Base-by-base conservation (phyloP, 1,140 invertebrate genomes). In the Papilio dardanus region DNA sequence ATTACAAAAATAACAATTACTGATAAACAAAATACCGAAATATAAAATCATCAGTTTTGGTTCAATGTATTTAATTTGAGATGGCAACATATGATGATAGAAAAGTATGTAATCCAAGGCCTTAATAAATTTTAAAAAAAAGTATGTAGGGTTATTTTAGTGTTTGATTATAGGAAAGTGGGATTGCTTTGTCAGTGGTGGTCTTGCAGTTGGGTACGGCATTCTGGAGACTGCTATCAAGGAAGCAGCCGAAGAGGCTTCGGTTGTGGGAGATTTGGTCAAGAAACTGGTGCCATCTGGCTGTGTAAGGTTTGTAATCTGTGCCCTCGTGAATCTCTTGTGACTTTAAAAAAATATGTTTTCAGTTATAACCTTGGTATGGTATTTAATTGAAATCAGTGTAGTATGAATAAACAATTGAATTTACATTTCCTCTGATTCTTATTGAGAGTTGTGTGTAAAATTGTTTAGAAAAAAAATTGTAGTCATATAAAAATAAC, bases 151-250 rank as follows among this genome's bases (percentile, higher is more conserved):
- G n/a, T 68, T 24, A n/a, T 54, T 68, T 50, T 54, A 5, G 16
- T 75, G 66, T 71, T 67, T 71, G 78, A 76, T 67, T 78, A 76
- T 3, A 94, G 94, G 94, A 69, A 98, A 97, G 92, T 97, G 98
- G 96, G 98, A 99, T 89, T 99, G 98, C 86, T 98, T 99, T 96
- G 98, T 98, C 6, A 97, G 97, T 79, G 98, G 98, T 75, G 98
- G 98, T 14, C 91, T 99, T 40, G 97, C 97, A 65, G 97, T 98
- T 50, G 98, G 97, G 10, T 97, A 96, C 91, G 96, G 96, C 33
- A 96, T 99, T 65, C 90, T 96, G 73, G 97, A 99, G 91, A 99
- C 98, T 67, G 97, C 97, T 21, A 95, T 97, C 79, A 99, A 99
- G 89, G 98, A 99, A 91, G 98, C 98, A 12, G 96, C 96, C 77